These are phyloP conservation scores for Ellobius talpinus DNA, from an alignment of 2,113 vertebrate species.

Conservation along the genomic window DNA sequence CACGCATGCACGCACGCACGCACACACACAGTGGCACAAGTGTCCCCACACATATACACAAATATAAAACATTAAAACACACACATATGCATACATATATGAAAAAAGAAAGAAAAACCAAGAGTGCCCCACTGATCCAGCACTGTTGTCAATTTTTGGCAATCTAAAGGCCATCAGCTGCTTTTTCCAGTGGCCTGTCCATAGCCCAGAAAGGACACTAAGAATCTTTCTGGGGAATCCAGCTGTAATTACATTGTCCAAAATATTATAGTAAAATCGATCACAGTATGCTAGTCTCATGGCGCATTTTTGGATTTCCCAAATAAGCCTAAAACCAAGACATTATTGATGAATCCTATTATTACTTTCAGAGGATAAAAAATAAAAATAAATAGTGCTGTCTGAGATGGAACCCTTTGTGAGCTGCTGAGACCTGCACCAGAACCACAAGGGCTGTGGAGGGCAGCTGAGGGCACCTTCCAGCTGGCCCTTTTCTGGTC, in stretches of 20 bases:
- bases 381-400: constrained; percentile 73
- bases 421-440: neutral
- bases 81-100: fast-evolving
- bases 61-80: neutral
- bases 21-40: neutral
- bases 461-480: neutral
- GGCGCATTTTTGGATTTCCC: constrained; percentile 74
- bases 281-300: neutral
- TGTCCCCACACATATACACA: neutral
- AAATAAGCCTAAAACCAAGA: constrained; percentile 65
- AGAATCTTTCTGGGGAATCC: neutral
- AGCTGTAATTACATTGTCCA: constrained; percentile 60
- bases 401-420: neutral
- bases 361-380: constrained; percentile 64
- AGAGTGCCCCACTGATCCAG: neutral
- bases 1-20: neutral
- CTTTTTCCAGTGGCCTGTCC: neutral
- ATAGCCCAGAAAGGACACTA: neutral
- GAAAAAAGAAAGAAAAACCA: neutral
- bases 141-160: neutral
- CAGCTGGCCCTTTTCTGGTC: constrained; percentile 7
- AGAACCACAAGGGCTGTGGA: fast-evolving
- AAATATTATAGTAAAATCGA: constrained; percentile 65
- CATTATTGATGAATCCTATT: constrained; percentile 77
- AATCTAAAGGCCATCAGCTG: neutral